Percentiles rank a stretch among this genome's conserved stretches.
Evolutionary conservation across 2,113 vertebrate genomes (phyloP).

Genomic region (Vicugna pacos): DNA sequence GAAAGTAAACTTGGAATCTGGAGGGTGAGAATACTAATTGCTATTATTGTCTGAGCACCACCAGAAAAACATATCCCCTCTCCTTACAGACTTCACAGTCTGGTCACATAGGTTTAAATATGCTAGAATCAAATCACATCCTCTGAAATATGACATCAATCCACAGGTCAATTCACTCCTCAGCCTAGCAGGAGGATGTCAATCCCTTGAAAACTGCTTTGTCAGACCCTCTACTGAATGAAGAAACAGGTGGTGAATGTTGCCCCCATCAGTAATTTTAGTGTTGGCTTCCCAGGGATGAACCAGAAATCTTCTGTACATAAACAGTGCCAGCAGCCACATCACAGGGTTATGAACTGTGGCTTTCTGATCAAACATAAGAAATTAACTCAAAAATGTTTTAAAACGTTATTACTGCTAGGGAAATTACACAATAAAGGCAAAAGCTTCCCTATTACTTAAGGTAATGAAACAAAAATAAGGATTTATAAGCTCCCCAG

Average conservation of each 20-base stretch:
- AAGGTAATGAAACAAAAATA: conserved; percentile 72
- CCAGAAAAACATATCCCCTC: not conserved
- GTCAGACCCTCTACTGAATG: not conserved
- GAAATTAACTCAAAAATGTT: conserved; percentile 80
- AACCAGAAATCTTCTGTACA: conserved; percentile 59
- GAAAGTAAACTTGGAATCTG: not conserved
- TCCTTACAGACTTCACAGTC: not conserved
- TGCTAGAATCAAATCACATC: not conserved
- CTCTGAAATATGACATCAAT: not conserved
- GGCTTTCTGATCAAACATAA: conserved; percentile 74
- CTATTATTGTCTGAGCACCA: not conserved
- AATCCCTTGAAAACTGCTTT: not conserved
- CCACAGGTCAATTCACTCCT: not conserved
- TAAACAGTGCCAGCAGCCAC: conserved; percentile 41
- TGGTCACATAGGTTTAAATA: not conserved
- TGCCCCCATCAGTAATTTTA: not conserved
- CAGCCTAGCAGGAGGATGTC: not conserved
- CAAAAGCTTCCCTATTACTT: conserved; percentile 60
- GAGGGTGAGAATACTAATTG: not conserved
- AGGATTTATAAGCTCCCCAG: conserved; percentile 69
- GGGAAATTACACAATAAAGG: conserved; percentile 75
- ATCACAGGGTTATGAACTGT: conserved; percentile 58
- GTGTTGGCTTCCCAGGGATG: conserved; percentile 57
- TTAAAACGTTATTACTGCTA: conserved; percentile 61
- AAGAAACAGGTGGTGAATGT: conserved; percentile 11